Base-by-base conservation (phyloP, 2,888 invertebrate species). In the Tenthredo scrophulariae region DNA sequence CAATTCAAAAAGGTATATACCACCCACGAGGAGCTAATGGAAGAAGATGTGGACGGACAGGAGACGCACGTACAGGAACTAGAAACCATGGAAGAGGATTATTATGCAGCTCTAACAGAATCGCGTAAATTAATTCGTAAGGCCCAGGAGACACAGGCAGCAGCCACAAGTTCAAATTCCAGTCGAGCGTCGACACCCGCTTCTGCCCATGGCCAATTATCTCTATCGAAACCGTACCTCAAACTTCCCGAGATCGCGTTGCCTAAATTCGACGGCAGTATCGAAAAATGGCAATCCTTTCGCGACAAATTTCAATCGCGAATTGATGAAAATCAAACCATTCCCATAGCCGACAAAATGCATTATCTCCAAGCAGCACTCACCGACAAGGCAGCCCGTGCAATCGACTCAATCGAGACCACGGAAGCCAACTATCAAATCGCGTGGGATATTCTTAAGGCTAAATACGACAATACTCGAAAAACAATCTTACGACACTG, bases 221-320 rank as follows among this genome's bases (percentile, higher is more conserved):
- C 62, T 13, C 10, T 9, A 37, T 54, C 54, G 58, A 18, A n/a
- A 33, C 80, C 43, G 10, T 15, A 67, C 33, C 50, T 54, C 1
- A 74, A 74, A 62, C 75, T 86, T 33, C 86, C 86, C 10, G 77
- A 43, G 40, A 67, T 87, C 46, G 84, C 84, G 22, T 43, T 87
- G 40, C 86, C 86, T 46, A 80, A 67, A 26, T 87, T 87, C 50
- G 43, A 84, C 54, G 54, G 62, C 54, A 67, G 62, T 9, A 86
- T 79, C 29, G 84, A 85, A 13, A 67, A 77, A 13, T 87, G 87
- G 85, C 33, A 75, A 43, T 54, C 74, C 13, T 87, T 87, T 26
- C 75, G 84, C n/a, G 87, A 87, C 40, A 62, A 85, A 40, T 87
- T 86, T 37, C 83, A 77, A 80, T 77, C 86, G 37, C 67, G 86